Evolutionary conservation across 2,797 vertebrate species (phyloP), one percentile per base, ranked within the genome.

Genomic region (Monodelphis domestica): DNA sequence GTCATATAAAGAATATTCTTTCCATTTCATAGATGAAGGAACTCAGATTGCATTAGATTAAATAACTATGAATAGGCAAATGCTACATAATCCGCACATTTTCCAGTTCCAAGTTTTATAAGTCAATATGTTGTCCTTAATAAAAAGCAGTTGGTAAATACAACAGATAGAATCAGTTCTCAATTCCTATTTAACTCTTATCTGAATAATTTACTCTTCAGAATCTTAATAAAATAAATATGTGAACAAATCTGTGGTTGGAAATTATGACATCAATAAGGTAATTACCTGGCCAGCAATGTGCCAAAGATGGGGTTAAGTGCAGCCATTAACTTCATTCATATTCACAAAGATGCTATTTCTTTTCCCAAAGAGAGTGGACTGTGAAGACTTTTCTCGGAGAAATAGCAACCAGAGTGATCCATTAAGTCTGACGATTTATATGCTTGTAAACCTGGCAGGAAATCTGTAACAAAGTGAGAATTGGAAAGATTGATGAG

Each of bases 401-500:
- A 90, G 91, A 91, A 88, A 95, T 94, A 97, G 26, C 53, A 92
- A 95, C 57, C 97, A 28, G 12, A 53, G 55, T 95, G 56, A 97
- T 95, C 91, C 54, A 29, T 90, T 95, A 78, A 28, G 95, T 97
- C 87, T 97, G 93, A 96, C 38, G 93, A 88, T 54, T 97, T 97
- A 95, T 94, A 95, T 93, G 96, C 91, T 84, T 38, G 21, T 57
- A 88, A 94, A 30, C 88, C 92, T 52, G 93, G n/a, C 91, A 95
- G 89, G 91, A 95, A 97, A 97, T 95, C 92, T 94, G 89, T 93
- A 96, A 95, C 29, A 14, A 88, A 88, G 33, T 29, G 95, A 54
- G 56, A 89, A 96, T 87, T 96, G 93, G 97, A 95, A 93, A 98
- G 91, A 95, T 70, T 95, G 93, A 95, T 88, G 93, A 95, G 92